A percentile compares a stretch with the other conserved stretches of the same genome.
Evolutionary conservation across 2,797 vertebrate genomes (phyloP).

Genomic region (Sebastes cheni): DNA sequence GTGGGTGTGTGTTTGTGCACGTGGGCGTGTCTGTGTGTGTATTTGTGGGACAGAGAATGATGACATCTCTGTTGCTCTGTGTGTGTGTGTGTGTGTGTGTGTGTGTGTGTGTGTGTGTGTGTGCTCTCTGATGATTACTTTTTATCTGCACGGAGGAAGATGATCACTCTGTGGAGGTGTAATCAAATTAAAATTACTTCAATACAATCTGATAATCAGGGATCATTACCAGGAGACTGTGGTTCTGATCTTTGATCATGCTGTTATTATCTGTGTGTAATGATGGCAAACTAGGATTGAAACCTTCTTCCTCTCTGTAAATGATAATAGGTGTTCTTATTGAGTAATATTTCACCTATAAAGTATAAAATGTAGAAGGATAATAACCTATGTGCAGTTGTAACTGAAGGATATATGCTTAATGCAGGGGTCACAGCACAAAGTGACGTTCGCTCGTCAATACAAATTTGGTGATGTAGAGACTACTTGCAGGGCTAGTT

Average conservation of each 20-base stretch:
- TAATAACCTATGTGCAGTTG: not conserved
- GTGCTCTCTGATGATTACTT: not conserved
- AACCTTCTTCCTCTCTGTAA: not conserved
- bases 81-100: not conserved
- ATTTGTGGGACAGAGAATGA: not conserved
- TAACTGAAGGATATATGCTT: not conserved
- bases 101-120: not conserved
- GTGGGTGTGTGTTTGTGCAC: not conserved
- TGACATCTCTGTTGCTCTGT: not conserved
- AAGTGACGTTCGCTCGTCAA: not conserved
- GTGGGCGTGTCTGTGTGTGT: constrained; percentile 6
- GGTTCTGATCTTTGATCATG: not conserved
- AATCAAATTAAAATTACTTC: not conserved
- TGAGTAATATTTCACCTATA: not conserved
- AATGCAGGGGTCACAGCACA: not conserved
- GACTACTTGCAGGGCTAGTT: not conserved
- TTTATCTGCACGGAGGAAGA: not conserved
- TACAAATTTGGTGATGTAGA: not conserved
- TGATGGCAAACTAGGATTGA: not conserved
- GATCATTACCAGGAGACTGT: not conserved
- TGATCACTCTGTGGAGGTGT: not conserved
- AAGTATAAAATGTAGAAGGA: not conserved
- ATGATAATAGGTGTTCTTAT: not conserved
- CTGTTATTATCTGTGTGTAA: not conserved
- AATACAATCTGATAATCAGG: not conserved